Conservation (phyloP, 2,797 vertebrate genomes). For the Dicrostonyx torquatus region DNA sequence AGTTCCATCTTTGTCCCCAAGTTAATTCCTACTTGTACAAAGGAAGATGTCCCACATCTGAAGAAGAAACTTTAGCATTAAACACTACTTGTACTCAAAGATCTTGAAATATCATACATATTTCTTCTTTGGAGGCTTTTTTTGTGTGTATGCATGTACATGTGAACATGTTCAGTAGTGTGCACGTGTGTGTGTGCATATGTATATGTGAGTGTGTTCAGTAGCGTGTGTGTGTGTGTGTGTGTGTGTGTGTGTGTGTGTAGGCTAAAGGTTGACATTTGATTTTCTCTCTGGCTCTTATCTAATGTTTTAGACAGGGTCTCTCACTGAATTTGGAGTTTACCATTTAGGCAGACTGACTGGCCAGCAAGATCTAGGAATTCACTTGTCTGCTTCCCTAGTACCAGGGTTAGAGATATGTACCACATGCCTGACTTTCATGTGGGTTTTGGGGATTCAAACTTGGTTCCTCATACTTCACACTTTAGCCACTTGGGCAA, state of each 20-base stretch:
- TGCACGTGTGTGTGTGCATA: background rate
- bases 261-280: background rate
- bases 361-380: background rate
- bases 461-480: background rate
- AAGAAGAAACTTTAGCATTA: constrained; percentile 15
- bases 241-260: background rate
- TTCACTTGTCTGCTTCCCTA: background rate
- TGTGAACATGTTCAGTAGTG: background rate
- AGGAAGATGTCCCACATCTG: background rate
- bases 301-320: background rate
- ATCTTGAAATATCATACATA: background rate
- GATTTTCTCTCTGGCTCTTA: background rate
- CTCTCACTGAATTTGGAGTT: background rate
- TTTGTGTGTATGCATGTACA: background rate
- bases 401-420: background rate
- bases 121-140: background rate
- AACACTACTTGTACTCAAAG: background rate
- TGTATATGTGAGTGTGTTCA: background rate
- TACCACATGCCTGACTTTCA: background rate
- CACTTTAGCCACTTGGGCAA: background rate
- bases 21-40: constrained; percentile 18
- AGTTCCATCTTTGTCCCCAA: background rate
- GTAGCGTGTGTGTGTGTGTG: background rate
- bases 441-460: background rate
- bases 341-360: background rate